Evolutionary conservation across 2,888 invertebrate species (phyloP), one percentile per base, ranked within the genome.

Genomic region (Aproaerema taeniolella): DNA sequence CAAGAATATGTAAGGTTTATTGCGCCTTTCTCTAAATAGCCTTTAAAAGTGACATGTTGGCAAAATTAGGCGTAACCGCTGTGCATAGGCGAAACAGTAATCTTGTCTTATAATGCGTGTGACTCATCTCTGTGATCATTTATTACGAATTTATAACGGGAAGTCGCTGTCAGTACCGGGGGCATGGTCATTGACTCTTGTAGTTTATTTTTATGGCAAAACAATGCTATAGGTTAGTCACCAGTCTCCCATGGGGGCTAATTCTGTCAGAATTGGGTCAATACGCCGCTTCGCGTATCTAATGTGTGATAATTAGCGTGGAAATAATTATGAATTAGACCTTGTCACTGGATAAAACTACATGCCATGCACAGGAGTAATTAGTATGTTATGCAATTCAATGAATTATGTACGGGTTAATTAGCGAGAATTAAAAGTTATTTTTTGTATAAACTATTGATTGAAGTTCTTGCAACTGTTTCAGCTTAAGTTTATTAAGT

Each of bases 131-230:
- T 49, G 66, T 85, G 83, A 66, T 62, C 53, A 53, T 61, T 54
- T 61, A 53, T 63, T 59, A 60, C 62, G 62, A 69, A 76, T 74
- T 78, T 66, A 61, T 79, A 82, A 80, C 82, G 80, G 85, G 83
- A 83, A 80, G 78, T 69, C 43, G 58, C 56, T 54, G 61, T 65
- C 68, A 53, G 52, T 43, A 55, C 58, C 51, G 58, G 57, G 53
- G 59, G 63, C 64, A 67, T 81, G 81, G 81, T 78, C 80, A 79
- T 67, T 78, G 83, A 81, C 83, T 76, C 59, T 42, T 38, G 46
- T 45, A 47, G 38, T 47, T 59, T 52, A 54, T 61, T 50, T 61
- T 54, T 56, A 58, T 55, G 53, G 50, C 58, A 67, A 68, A 69
- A 69, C 70, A 66, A 67, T 56, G 52, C 45, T n/a, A 38, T 49